Evolutionary conservation across 2,113 vertebrate species (phyloP).

Genomic region (Erinaceus europaeus): DNA sequence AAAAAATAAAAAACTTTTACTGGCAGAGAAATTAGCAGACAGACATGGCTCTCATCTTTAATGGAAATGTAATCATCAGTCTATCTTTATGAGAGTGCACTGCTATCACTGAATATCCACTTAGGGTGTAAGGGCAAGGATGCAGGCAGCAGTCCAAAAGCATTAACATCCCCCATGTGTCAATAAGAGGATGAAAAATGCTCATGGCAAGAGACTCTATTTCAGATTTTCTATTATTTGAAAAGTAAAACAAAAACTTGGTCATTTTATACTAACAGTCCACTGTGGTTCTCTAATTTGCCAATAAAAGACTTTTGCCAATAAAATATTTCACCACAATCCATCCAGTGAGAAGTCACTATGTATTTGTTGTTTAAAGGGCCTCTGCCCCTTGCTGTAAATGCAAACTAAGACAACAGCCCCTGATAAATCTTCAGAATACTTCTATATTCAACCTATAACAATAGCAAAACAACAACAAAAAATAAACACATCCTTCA

Average conservation of each 20-base stretch:
- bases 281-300: constrained; percentile 66
- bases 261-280: constrained; percentile 75
- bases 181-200: constrained; percentile 79
- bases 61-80: constrained; percentile 84
- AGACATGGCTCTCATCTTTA: constrained; percentile 77
- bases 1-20: constrained; percentile 51
- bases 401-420: neutral
- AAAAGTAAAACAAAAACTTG: constrained; percentile 79
- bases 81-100: constrained; percentile 75
- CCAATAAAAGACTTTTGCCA: constrained; percentile 68
- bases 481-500: neutral
- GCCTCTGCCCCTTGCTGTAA: neutral
- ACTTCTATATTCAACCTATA: neutral
- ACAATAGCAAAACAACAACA: no score
- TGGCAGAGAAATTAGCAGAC: constrained; percentile 78
- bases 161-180: constrained; percentile 79
- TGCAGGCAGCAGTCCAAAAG: constrained; percentile 79
- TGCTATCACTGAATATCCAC: constrained; percentile 74
- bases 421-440: neutral
- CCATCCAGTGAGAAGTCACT: constrained; percentile 42
- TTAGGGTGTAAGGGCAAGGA: constrained; percentile 74
- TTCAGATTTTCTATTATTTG: constrained; percentile 79
- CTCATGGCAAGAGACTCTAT: constrained; percentile 69
- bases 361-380: constrained; percentile 19
- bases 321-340: no score